Percentiles rank a stretch among this genome's conserved stretches.
These are phyloP conservation scores for Pinctada fucata DNA, from an alignment of 2,888 invertebrate species.

Conservation along the genomic window DNA sequence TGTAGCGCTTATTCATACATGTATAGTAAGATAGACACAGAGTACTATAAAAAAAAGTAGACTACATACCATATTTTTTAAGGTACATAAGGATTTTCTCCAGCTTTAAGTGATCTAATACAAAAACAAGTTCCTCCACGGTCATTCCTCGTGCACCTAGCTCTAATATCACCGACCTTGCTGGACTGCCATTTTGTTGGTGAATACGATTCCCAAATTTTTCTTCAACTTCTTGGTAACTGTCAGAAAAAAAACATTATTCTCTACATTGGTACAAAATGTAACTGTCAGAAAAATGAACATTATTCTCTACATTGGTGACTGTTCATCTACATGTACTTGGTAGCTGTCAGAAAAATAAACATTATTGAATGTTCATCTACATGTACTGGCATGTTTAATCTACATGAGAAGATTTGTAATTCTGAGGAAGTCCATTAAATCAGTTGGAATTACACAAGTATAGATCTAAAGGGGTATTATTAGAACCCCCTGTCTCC, in stretches of 20 bases:
- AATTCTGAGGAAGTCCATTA: too few species aligned
- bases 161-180: conserved; percentile 64
- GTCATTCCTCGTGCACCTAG: conserved; percentile 75
- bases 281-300: too few species aligned
- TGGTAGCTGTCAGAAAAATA: too few species aligned
- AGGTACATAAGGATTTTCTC: conserved; percentile 55
- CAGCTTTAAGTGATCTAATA: conserved; percentile 48
- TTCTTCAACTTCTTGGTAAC: conserved; percentile 41
- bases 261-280: not conserved
- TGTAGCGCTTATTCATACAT: too few species aligned
- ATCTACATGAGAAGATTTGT: too few species aligned
- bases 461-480: too few species aligned
- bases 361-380: too few species aligned
- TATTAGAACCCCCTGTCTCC: too few species aligned
- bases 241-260: conserved; percentile 26
- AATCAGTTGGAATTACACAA: too few species aligned
- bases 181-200: conserved; percentile 55
- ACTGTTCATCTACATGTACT: too few species aligned
- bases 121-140: conserved; percentile 62
- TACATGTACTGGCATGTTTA: too few species aligned
- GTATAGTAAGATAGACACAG: not conserved
- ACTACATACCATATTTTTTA: conserved; percentile 53
- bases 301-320: too few species aligned
- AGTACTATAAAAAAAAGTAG: not conserved
- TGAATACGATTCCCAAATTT: conserved; percentile 36